phyloP scores from a whole-genome alignment of 2,888 invertebrate genomes.

The Erebia aethiops region DNA sequence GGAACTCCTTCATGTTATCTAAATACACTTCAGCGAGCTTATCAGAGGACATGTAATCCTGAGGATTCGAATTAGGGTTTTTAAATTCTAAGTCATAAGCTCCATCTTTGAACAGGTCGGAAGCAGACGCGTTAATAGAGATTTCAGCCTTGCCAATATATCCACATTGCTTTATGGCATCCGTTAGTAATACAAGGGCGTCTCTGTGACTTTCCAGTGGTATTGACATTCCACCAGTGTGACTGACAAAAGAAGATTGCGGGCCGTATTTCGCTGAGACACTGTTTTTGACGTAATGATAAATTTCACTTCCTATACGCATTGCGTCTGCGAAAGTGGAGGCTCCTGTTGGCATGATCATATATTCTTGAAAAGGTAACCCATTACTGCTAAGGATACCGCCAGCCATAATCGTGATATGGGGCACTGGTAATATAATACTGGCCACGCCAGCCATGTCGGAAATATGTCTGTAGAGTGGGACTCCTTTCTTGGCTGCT shows the following conservation, averaged over 20 bases:
- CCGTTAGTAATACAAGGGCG: conserved; percentile 91
- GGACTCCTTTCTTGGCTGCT: conserved; percentile 95
- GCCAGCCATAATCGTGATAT: conserved; percentile 98
- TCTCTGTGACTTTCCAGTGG: conserved; percentile 97
- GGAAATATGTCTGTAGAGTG: conserved; percentile 95
- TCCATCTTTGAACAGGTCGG: conserved; percentile 94
- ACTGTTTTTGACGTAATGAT: conserved; percentile 95
- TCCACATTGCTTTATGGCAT: conserved; percentile 96
- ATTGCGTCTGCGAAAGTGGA: conserved; percentile 96
- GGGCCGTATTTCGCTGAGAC: conserved; percentile 95
- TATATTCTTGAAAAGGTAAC: conserved; percentile 97
- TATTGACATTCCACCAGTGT: conserved; percentile 98
- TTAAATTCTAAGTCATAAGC: conserved; percentile 98
- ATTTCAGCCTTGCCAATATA: conserved; percentile 96
- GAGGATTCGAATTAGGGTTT: conserved; percentile 94
- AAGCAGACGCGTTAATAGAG: conserved; percentile 98
- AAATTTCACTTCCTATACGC: conserved; percentile 98
- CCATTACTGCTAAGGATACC: conserved; percentile 98
- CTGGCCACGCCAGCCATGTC: conserved; percentile 95
- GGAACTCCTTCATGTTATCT: conserved; percentile 94
- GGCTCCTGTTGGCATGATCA: conserved; percentile 96
- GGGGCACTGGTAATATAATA: conserved; percentile 97
- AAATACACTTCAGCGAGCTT: conserved; percentile 93
- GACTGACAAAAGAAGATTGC: conserved; percentile 96
- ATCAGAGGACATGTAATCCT: conserved; percentile 91